Base-by-base conservation (phyloP, 37 sponge, comb jelly and placozoan genomes). In the Beroe ovata region DNA sequence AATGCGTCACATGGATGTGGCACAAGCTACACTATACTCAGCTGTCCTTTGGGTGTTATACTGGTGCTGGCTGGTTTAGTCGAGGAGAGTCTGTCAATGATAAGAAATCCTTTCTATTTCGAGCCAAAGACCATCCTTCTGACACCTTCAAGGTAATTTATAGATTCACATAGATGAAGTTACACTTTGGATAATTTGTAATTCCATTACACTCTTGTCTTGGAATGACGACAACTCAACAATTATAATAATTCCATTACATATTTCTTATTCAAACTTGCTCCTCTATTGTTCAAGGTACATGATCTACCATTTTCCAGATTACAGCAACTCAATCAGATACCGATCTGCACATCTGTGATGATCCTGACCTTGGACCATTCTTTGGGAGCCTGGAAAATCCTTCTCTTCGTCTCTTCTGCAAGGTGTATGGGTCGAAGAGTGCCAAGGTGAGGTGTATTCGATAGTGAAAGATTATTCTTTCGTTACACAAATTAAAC, bases 11-110 rank as follows among this genome's bases (percentile, higher is more conserved):
- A n/a, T n/a, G n/a, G n/a, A n/a, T n/a, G n/a, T n/a, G n/a, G n/a
- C n/a, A n/a, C n/a, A n/a, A n/a, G 11, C 11, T 11, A 47, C 54
- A 47, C 54, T 47, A 11, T 47, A 6, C 54, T 6, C 6, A 77
- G 84, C 84, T 77, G 28, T 41, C 36, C 14, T 77, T 77, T 25
- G 84, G 84, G 1, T 77, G 84, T 54, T 77, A 77, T 26, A 77
- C 84, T 4, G 38, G 84, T 77, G 84, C 54, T 40, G 84, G 84
- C 4, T 77, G 84, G 84, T 77, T 77, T 29, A 77, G 84, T 36
- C 2, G 84, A 40, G 84, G 84, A 16, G 42, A 77, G 54, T 36
- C 84, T 3, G 84, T 77, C 26, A 42, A 39, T n/a, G 84, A 77
- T 54, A 39, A 39, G 23, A 77, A 40, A 42, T 42, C 84, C 25